phyloP scores from a whole-genome alignment of 2,797 vertebrate genomes.

The Coregonus suidteri region DNA sequence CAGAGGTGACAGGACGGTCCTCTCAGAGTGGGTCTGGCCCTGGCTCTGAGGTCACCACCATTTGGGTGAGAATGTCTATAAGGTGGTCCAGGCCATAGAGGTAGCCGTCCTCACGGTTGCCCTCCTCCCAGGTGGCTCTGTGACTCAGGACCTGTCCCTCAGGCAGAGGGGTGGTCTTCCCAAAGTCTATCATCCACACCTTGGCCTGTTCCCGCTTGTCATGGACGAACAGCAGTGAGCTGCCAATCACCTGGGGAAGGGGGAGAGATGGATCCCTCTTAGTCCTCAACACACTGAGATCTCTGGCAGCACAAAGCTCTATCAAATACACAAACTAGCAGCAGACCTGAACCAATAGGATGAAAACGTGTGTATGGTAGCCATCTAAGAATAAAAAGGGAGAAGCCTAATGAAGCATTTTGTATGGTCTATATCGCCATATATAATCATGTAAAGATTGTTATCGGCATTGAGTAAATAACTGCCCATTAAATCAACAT shows the following conservation, averaged over 20 bases:
- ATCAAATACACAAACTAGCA: not conserved
- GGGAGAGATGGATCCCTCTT: not conserved
- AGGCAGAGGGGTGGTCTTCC: constrained; percentile 92
- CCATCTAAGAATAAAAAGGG: not conserved
- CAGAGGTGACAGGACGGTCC: not conserved
- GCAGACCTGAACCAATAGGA: not conserved
- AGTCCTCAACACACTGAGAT: not conserved
- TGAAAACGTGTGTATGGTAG: not conserved
- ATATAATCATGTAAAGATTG: not conserved
- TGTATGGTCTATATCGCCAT: not conserved
- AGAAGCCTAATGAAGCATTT: not conserved
- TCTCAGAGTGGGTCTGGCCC: not conserved
- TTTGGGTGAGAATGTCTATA: constrained; percentile 85
- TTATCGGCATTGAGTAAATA: constrained; percentile 3
- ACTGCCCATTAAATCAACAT: constrained; percentile 6
- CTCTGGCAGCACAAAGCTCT: not conserved
- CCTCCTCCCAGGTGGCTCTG: constrained; percentile 86
- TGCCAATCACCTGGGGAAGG: constrained; percentile 89
- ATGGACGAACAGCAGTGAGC: constrained; percentile 96
- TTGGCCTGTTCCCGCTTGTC: constrained; percentile 92
- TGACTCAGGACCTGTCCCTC: constrained; percentile 89
- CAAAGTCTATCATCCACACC: constrained; percentile 99
- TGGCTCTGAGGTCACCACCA: constrained; percentile 60
- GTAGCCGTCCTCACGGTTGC: constrained; percentile 97
- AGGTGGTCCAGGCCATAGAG: constrained; percentile 92